Conservation (phyloP, 2,888 invertebrate genomes). For the Mylabris sibirica region DNA sequence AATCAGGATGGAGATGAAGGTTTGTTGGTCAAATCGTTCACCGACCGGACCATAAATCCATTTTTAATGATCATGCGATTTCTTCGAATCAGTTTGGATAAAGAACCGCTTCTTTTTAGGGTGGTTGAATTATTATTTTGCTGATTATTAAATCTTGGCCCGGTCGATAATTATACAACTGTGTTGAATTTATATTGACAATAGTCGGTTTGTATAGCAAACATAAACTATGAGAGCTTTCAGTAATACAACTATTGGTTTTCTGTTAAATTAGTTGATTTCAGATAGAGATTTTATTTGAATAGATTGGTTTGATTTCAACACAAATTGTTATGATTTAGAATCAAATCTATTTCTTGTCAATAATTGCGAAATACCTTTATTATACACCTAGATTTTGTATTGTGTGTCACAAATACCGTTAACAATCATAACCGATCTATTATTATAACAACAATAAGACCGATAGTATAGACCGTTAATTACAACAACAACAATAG, state of each 20-base stretch:
- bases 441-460: background rate
- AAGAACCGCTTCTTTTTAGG: background rate
- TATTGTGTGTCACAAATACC: constrained; percentile 2
- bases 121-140: background rate
- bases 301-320: background rate
- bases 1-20: too few species aligned
- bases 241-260: background rate
- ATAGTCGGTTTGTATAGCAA: background rate
- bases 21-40: too few species aligned
- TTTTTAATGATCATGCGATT: background rate
- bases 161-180: background rate
- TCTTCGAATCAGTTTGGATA: background rate
- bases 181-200: background rate
- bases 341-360: background rate
- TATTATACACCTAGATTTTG: background rate
- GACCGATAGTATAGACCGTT: background rate
- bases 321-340: background rate
- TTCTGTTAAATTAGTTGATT: background rate
- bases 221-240: background rate
- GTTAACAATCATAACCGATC: constrained; percentile 6
- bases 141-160: background rate
- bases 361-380: constrained; percentile 1
- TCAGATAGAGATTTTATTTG: background rate
- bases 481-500: background rate
- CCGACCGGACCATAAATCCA: background rate